Percentiles rank a stretch among this genome's conserved stretches.
Evolutionary conservation across 1,140 invertebrate species (phyloP).

Genomic region (Procambarus virginalis): DNA sequence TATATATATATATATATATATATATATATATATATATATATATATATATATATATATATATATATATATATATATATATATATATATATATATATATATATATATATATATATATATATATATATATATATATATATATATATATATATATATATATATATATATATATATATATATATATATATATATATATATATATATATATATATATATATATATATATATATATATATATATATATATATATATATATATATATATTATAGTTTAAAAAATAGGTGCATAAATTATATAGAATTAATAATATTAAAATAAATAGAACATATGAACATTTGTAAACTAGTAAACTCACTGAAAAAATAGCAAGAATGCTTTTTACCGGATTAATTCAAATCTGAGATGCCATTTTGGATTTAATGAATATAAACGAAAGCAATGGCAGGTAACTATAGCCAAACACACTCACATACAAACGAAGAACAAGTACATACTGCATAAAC

Average conservation of each 20-base stretch:
- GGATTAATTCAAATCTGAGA: too few species aligned
- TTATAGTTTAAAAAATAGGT: background rate
- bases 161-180: too few species aligned
- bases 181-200: too few species aligned
- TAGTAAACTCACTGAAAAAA: too few species aligned
- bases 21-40: slow-evolving; percentile 9
- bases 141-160: slow-evolving; percentile 14
- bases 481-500: background rate
- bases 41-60: slow-evolving; percentile 22
- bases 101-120: slow-evolving; percentile 2
- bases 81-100: slow-evolving; percentile 4
- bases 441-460: background rate
- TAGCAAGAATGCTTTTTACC: too few species aligned
- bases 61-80: background rate
- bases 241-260: background rate
- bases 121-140: slow-evolving; percentile 14
- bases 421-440: too few species aligned
- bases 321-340: too few species aligned
- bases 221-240: too few species aligned
- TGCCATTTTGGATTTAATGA: too few species aligned
- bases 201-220: too few species aligned
- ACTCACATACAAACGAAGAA: background rate
- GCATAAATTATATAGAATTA: background rate
- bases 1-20: background rate
- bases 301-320: too few species aligned